A percentile compares a stretch with the other conserved stretches of the same genome.
These are phyloP conservation scores for Trachymyrmex cornetzi DNA, from an alignment of 1,140 invertebrate species.

Conservation along the genomic window DNA sequence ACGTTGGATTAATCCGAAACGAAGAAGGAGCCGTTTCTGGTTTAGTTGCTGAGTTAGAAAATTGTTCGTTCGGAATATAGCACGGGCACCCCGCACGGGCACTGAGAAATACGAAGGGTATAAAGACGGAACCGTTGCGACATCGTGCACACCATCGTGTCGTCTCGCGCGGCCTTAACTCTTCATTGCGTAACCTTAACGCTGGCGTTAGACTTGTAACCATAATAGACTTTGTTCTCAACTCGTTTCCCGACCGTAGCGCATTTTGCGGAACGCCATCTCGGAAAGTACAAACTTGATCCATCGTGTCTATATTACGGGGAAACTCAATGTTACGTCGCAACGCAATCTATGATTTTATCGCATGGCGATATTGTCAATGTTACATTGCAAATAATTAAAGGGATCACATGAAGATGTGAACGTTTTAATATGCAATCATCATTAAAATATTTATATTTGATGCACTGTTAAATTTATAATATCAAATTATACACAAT, in stretches of 20 bases:
- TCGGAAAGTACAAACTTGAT: constrained; percentile 56
- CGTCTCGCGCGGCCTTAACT: constrained; percentile 32
- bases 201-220: constrained; percentile 33
- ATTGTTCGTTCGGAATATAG: constrained; percentile 56
- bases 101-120: constrained; percentile 2
- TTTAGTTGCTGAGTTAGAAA: constrained; percentile 61
- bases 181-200: constrained; percentile 62
- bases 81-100: constrained; percentile 8
- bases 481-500: too few relatives aligned
- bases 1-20: constrained; percentile 57
- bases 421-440: background rate
- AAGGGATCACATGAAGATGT: background rate
- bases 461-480: too few relatives aligned
- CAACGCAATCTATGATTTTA: constrained; percentile 31
- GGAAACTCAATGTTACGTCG: constrained; percentile 29
- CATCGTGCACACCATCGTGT: constrained; percentile 2
- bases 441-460: background rate
- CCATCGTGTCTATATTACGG: constrained; percentile 29
- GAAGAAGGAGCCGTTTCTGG: constrained; percentile 62
- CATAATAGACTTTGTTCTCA: constrained; percentile 48
- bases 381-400: constrained; percentile 11
- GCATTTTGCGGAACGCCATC: constrained; percentile 34
- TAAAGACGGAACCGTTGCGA: constrained; percentile 37
- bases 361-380: background rate
- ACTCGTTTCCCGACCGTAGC: constrained; percentile 58